A percentile compares a stretch with the other conserved stretches of the same genome.
phyloP scores from a whole-genome alignment of 2,888 invertebrate genomes.

The Smittia aterrima region DNA sequence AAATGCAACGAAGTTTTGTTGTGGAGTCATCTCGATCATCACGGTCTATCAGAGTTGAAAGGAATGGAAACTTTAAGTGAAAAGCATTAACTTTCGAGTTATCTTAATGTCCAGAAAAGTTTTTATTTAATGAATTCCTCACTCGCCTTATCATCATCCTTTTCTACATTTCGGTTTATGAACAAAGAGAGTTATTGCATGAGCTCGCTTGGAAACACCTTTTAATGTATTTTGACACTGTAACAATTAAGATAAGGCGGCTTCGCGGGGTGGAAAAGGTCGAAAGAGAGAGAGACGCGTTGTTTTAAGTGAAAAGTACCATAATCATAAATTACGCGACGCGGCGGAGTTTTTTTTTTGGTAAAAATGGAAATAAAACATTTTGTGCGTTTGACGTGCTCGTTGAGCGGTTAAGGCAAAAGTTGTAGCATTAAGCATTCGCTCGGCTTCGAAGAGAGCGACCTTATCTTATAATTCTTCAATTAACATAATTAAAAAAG shows the following conservation, averaged over 20 bases:
- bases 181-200: background rate
- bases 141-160: conserved; percentile 16
- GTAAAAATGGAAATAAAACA: conserved; percentile 22
- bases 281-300: background rate
- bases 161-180: conserved; percentile 6
- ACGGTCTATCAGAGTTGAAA: background rate
- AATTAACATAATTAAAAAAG: conserved; percentile 41
- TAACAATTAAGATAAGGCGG: conserved; percentile 40
- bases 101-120: background rate
- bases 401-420: background rate
- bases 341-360: background rate
- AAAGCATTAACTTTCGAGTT: no score
- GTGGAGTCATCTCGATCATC: background rate
- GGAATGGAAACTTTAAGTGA: no score
- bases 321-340: conserved; percentile 33
- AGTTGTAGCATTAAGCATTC: background rate
- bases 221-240: conserved; percentile 40
- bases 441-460: background rate
- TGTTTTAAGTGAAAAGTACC: conserved; percentile 39
- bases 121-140: conserved; percentile 6
- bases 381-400: conserved; percentile 21
- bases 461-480: conserved; percentile 40
- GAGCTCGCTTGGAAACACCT: conserved; percentile 25
- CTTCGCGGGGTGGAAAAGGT: background rate
- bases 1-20: background rate